These are phyloP conservation scores for Metacarcinus magister DNA, from an alignment of 2,888 invertebrate species.

Conservation along the genomic window DNA sequence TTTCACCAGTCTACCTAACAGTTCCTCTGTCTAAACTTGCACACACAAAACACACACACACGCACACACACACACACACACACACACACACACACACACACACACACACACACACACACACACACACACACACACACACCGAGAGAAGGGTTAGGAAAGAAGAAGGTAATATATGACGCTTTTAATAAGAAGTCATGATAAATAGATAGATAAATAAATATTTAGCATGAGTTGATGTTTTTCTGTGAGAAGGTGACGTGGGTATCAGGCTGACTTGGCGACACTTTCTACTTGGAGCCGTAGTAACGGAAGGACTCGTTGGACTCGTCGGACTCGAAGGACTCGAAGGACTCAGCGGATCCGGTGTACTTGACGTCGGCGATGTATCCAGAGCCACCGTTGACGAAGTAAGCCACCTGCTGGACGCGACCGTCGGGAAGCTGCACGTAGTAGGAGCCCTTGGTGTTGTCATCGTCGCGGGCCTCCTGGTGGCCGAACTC, in stretches of 20 bases:
- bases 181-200: not conserved
- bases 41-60: too few species aligned
- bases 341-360: slow-evolving; percentile 52
- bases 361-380: slow-evolving; percentile 73
- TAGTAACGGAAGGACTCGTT: slow-evolving; percentile 58
- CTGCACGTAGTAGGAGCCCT: slow-evolving; percentile 75
- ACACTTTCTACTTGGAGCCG: not conserved
- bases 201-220: not conserved
- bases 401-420: slow-evolving; percentile 61
- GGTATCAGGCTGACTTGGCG: not conserved
- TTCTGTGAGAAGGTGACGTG: not conserved
- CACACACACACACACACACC: not conserved
- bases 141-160: not conserved
- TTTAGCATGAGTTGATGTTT: not conserved
- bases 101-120: too few species aligned
- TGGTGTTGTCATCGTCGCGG: slow-evolving; percentile 60
- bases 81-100: too few species aligned
- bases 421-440: slow-evolving; percentile 73
- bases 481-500: slow-evolving; percentile 69
- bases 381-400: slow-evolving; percentile 71
- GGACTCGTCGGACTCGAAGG: slow-evolving; percentile 66
- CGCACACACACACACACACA: too few species aligned
- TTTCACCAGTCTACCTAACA: too few species aligned
- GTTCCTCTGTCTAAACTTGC: too few species aligned
- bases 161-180: not conserved